These are phyloP conservation scores for Luperina testacea DNA, from an alignment of 2,888 invertebrate genomes.

Conservation along the genomic window DNA sequence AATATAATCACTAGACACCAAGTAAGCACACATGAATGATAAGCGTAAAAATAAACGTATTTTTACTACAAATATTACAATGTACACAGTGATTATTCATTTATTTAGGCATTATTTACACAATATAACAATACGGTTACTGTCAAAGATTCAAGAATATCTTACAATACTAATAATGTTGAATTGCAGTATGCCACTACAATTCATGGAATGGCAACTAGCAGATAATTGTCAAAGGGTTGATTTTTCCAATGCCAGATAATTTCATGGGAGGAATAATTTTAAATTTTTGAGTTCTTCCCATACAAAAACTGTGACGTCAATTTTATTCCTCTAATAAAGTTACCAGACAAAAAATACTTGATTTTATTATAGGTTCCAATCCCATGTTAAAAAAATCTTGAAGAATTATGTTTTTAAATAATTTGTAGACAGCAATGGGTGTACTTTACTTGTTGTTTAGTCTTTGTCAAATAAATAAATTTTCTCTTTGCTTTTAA, in stretches of 20 bases:
- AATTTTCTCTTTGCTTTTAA: not conserved
- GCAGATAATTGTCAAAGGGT: too few relatives aligned
- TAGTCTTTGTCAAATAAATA: not conserved
- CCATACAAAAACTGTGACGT: too few relatives aligned
- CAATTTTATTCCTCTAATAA: too few relatives aligned
- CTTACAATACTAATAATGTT: not conserved
- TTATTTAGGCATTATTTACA: not conserved
- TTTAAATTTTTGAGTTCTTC: too few relatives aligned
- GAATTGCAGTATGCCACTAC: not conserved
- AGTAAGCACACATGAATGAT: slow-evolving; percentile 48
- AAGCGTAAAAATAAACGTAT: slow-evolving; percentile 25
- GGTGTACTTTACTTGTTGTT: not conserved
- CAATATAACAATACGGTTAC: not conserved
- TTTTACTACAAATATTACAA: slow-evolving; percentile 1
- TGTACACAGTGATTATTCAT: not conserved
- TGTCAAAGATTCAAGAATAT: not conserved
- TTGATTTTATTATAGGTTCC: not conserved
- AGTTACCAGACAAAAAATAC: not conserved
- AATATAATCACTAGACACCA: slow-evolving; percentile 50
- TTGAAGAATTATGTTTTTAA: not conserved
- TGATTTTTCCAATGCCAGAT: too few relatives aligned
- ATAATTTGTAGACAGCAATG: not conserved
- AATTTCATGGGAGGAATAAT: too few relatives aligned
- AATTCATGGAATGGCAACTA: not conserved
- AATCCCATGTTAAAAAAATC: too few relatives aligned